Evolutionary conservation across 2,113 vertebrate species (phyloP).

Genomic region (Potamarius usumacintae): DNA sequence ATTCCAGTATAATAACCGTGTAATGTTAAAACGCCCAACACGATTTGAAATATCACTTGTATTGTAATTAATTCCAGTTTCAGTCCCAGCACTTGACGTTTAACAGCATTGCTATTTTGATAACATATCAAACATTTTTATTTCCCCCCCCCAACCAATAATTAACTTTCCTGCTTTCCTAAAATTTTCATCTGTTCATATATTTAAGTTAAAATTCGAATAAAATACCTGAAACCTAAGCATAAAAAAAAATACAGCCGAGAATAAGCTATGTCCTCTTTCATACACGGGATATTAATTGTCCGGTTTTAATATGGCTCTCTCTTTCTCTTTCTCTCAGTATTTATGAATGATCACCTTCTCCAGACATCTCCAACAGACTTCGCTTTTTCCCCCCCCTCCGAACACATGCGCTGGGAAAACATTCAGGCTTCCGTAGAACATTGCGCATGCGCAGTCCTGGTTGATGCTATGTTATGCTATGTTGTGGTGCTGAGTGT

Average conservation of each 20-base stretch:
- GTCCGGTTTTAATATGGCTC: neutral
- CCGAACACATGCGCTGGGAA: neutral
- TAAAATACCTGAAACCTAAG: neutral
- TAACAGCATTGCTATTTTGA: neutral
- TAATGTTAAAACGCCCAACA: neutral
- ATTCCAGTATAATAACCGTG: neutral
- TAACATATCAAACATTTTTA: neutral
- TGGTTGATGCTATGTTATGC: neutral
- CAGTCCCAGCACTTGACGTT: neutral
- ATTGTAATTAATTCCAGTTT: neutral
- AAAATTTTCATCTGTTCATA: too few relatives aligned
- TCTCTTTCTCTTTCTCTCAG: neutral
- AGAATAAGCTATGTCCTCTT: neutral
- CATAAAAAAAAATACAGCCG: neutral
- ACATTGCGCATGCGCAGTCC: conserved; percentile 42
- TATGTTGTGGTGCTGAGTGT: too few relatives aligned
- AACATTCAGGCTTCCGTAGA: conserved; percentile 64
- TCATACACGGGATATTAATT: neutral
- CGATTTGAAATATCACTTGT: neutral
- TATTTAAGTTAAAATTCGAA: neutral
- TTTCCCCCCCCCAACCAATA: neutral
- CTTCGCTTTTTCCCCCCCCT: neutral
- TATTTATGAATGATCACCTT: conserved; percentile 3
- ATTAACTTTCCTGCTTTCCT: neutral
- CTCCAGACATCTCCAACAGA: neutral